Conservation (phyloP, 2,113 vertebrate species). For the Rissa tridactyla region DNA sequence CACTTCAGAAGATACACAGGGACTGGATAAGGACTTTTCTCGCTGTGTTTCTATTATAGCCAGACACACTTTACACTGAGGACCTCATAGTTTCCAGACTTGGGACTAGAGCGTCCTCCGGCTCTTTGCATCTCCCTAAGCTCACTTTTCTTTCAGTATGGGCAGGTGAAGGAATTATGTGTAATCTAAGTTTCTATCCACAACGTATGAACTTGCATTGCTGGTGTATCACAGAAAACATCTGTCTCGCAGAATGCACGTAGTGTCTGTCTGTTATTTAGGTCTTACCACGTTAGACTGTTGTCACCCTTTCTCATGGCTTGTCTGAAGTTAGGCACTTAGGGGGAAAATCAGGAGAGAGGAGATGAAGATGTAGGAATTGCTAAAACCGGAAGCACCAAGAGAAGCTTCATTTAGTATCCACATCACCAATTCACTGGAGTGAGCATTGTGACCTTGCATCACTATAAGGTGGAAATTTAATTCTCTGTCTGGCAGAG, state of each 20-base stretch:
- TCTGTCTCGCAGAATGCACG: neutral
- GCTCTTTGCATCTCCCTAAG: neutral
- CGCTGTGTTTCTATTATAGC: neutral
- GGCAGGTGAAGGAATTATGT: neutral
- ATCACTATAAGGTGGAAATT: neutral
- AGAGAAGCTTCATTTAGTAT: neutral
- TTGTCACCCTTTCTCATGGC: neutral
- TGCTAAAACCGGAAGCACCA: neutral
- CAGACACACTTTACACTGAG: neutral
- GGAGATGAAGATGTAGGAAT: neutral
- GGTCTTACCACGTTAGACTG: neutral
- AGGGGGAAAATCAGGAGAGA: neutral
- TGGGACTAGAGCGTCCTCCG: rapidly evolving
- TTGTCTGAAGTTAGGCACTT: neutral
- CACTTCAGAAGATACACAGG: neutral
- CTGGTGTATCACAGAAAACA: neutral
- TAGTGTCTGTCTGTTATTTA: neutral
- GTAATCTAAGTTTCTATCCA: neutral
- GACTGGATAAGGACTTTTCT: neutral
- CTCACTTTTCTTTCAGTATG: neutral
- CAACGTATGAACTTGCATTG: neutral
- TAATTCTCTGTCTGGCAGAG: neutral
- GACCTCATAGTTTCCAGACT: neutral
- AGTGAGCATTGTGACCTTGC: neutral
- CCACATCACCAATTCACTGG: neutral